phyloP scores from a whole-genome alignment of 2,113 vertebrate species.

The Erpornis zantholeuca region DNA sequence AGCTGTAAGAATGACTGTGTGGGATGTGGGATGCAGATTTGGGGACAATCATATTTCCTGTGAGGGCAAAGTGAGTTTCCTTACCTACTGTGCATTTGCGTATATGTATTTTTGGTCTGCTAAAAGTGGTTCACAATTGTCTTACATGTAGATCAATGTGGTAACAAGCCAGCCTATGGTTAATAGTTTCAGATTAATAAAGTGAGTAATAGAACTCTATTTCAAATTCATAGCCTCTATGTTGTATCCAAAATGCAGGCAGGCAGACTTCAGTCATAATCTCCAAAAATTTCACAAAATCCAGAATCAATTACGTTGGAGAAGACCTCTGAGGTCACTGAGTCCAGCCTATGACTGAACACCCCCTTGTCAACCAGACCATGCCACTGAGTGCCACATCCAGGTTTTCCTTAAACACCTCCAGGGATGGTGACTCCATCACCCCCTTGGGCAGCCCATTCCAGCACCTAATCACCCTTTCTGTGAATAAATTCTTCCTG shows the following conservation, averaged over 20 bases:
- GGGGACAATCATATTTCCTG: neutral
- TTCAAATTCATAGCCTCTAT: neutral
- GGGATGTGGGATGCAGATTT: neutral
- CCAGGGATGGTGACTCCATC: neutral
- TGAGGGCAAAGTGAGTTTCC: neutral
- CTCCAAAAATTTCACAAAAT: neutral
- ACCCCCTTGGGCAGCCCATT: neutral
- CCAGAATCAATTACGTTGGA: neutral
- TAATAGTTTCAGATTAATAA: neutral
- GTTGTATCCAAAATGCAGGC: neutral
- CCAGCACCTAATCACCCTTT: neutral
- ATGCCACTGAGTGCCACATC: accelerated
- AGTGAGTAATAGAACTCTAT: neutral
- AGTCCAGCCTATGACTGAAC: neutral
- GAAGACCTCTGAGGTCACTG: neutral
- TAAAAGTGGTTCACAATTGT: neutral
- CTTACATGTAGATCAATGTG: neutral
- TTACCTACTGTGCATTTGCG: neutral
- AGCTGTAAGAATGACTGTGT: neutral
- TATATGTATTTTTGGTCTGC: neutral
- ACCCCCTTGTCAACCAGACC: neutral
- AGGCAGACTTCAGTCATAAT: neutral
- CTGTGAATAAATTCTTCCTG: neutral
- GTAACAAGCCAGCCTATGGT: neutral
- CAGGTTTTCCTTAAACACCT: neutral